These are phyloP conservation scores for Galerucella pusilla DNA, from an alignment of 2,888 invertebrate genomes.

Conservation along the genomic window DNA sequence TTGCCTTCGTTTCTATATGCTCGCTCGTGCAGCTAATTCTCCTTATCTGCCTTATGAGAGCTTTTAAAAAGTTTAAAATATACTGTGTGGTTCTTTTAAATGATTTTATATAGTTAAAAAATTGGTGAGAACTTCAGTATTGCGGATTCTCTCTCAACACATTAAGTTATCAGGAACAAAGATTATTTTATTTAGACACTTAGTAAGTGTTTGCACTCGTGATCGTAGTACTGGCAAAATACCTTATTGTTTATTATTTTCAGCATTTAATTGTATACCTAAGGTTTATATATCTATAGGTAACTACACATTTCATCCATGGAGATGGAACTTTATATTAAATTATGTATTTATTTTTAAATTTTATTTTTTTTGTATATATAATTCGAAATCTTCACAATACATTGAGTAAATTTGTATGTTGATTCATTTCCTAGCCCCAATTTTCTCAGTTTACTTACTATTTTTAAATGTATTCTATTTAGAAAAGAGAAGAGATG, in stretches of 20 bases:
- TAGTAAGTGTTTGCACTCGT: neutral
- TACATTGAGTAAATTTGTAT: slow-evolving; percentile 35
- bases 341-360: slow-evolving; percentile 48
- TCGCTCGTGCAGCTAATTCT: too few relatives aligned
- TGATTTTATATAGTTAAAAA: neutral
- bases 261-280: slow-evolving; percentile 30
- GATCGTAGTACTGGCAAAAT: neutral
- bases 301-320: slow-evolving; percentile 18
- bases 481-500: too few relatives aligned
- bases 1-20: too few relatives aligned
- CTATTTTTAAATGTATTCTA: too few relatives aligned
- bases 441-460: neutral
- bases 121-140: neutral
- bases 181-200: neutral
- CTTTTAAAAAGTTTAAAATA: too few relatives aligned
- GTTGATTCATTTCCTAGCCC: neutral
- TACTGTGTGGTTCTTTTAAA: neutral
- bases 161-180: neutral
- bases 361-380: slow-evolving; percentile 44
- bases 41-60: too few relatives aligned
- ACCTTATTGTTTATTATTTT: slow-evolving; percentile 7
- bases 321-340: slow-evolving; percentile 39
- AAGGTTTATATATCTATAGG: slow-evolving; percentile 34
- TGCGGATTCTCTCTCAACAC: neutral
- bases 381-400: slow-evolving; percentile 41